These are phyloP conservation scores for Cryptus armator DNA, from an alignment of 2,888 invertebrate species.

Conservation along the genomic window DNA sequence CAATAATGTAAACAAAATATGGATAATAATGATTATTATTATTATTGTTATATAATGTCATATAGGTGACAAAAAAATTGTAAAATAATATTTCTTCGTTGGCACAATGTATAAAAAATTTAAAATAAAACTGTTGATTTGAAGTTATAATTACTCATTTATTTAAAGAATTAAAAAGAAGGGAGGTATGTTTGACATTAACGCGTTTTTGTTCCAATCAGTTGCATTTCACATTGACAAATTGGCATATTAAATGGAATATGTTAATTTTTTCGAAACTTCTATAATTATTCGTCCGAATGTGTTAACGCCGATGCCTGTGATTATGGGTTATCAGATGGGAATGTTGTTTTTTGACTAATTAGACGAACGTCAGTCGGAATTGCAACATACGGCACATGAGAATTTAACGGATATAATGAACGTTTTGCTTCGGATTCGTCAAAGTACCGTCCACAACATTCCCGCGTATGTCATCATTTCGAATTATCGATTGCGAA, in stretches of 20 bases:
- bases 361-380: slow-evolving; percentile 4
- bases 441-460: not conserved
- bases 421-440: not conserved
- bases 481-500: slow-evolving; percentile 21
- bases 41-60: no score
- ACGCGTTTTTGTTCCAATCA: no score
- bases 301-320: not conserved
- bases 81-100: not conserved
- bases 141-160: no score
- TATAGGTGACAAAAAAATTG: not conserved
- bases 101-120: not conserved
- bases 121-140: not conserved
- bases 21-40: no score
- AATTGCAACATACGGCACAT: not conserved
- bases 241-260: no score
- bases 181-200: no score
- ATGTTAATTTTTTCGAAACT: not conserved
- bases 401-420: not conserved
- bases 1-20: no score
- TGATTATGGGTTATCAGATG: not conserved
- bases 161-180: no score
- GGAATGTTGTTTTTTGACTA: not conserved
- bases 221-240: no score
- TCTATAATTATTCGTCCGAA: not conserved
- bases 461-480: not conserved